Evolutionary conservation across 2,888 invertebrate genomes (phyloP).

Genomic region (Meganola albula): DNA sequence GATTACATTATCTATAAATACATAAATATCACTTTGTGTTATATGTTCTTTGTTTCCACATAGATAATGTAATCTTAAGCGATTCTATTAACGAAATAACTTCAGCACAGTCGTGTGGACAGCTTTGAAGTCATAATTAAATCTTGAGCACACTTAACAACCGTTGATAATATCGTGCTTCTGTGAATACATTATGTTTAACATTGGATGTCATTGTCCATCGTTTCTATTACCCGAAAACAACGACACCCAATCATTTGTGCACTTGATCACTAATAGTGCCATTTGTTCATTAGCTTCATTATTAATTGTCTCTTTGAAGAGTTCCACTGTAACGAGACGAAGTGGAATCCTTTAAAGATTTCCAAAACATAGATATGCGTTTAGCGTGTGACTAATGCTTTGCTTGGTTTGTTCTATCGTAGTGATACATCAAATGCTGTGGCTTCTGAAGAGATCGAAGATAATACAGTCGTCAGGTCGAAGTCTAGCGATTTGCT

Average conservation of each 20-base stretch:
- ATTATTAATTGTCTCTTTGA: constrained; percentile 63
- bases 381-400: constrained; percentile 78
- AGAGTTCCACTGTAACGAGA: constrained; percentile 64
- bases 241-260: constrained; percentile 61
- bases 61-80: constrained; percentile 63
- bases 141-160: constrained; percentile 69
- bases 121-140: constrained; percentile 54
- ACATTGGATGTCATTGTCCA: constrained; percentile 61
- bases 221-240: constrained; percentile 34
- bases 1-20: constrained; percentile 55
- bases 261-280: constrained; percentile 74
- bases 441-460: constrained; percentile 72
- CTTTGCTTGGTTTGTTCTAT: constrained; percentile 78
- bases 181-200: constrained; percentile 69
- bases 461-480: constrained; percentile 77
- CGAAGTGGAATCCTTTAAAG: constrained; percentile 60
- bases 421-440: constrained; percentile 74
- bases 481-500: constrained; percentile 88
- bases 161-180: constrained; percentile 69
- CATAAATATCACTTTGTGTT: constrained; percentile 20
- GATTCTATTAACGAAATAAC: constrained; percentile 58
- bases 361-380: constrained; percentile 56
- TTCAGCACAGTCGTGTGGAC: constrained; percentile 67
- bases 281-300: constrained; percentile 73
- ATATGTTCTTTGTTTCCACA: constrained; percentile 25